Evolutionary conservation across 2,113 vertebrate genomes (phyloP).

Genomic region (Psephotus haematonotus): DNA sequence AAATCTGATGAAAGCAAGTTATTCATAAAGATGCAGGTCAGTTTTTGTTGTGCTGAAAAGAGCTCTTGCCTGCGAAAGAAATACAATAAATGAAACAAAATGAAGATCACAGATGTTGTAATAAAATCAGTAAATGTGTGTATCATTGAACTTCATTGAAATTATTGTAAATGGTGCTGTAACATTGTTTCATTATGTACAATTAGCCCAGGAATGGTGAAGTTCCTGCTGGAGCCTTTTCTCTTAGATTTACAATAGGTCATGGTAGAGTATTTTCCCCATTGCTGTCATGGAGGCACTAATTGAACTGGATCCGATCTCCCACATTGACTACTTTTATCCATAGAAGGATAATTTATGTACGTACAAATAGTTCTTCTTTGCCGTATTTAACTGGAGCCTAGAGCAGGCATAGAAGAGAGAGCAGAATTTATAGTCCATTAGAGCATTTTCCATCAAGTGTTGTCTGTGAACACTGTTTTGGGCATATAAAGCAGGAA

Average conservation of each 20-base stretch:
- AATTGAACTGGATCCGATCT: constrained; percentile 30
- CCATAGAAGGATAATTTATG: constrained; percentile 3
- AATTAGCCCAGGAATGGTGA: constrained; percentile 44
- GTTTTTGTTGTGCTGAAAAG: neutral
- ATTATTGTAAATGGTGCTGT: constrained; percentile 43
- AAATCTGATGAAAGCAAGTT: neutral
- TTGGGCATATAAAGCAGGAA: neutral
- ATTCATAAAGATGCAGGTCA: constrained; percentile 4
- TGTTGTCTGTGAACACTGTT: neutral
- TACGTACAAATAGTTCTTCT: neutral
- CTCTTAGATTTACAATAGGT: constrained; percentile 39
- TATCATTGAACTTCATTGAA: constrained; percentile 30
- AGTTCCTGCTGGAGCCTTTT: constrained; percentile 43
- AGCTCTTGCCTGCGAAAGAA: neutral
- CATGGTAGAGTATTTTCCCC: constrained; percentile 36
- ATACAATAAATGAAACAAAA: neutral
- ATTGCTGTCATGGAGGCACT: constrained; percentile 27
- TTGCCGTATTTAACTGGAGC: neutral
- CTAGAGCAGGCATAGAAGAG: neutral
- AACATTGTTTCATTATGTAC: constrained; percentile 36
- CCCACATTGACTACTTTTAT: neutral
- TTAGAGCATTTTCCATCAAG: neutral
- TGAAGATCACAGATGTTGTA: constrained; percentile 1
- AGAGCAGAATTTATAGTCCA: neutral
- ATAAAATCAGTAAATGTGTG: constrained; percentile 21